Evolutionary conservation across 2,888 invertebrate genomes (phyloP).

Genomic region (Barypeithes pellucidus): DNA sequence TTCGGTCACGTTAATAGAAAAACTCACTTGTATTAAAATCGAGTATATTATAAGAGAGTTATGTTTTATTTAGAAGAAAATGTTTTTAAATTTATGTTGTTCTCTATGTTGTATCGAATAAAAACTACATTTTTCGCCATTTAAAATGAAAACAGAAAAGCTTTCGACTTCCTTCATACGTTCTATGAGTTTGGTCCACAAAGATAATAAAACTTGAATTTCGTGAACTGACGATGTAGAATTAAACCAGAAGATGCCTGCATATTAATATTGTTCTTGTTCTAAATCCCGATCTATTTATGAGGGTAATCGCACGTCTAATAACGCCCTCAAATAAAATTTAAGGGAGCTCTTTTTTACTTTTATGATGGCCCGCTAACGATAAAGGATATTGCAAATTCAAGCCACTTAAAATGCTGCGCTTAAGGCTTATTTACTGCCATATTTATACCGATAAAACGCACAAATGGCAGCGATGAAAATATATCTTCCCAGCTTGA

Average conservation of each 20-base stretch:
- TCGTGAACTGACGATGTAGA: too few species aligned
- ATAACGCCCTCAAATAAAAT: slow-evolving; percentile 33
- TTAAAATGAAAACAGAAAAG: too few species aligned
- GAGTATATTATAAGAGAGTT: too few species aligned
- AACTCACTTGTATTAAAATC: too few species aligned
- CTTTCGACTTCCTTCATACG: too few species aligned
- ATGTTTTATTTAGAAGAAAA: too few species aligned
- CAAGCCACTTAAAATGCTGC: slow-evolving; percentile 38
- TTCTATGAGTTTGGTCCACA: too few species aligned
- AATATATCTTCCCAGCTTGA: slow-evolving; percentile 31
- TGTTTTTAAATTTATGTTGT: too few species aligned
- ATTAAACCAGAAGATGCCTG: not conserved
- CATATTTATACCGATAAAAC: slow-evolving; percentile 41
- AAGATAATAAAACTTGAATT: too few species aligned
- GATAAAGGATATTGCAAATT: slow-evolving; percentile 41
- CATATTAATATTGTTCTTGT: not conserved
- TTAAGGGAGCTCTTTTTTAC: slow-evolving; percentile 24
- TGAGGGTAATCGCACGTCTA: slow-evolving; percentile 5
- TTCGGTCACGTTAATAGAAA: not conserved
- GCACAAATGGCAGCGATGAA: slow-evolving; percentile 38
- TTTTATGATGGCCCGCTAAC: slow-evolving; percentile 32
- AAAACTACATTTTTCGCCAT: too few species aligned
- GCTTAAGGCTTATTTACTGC: slow-evolving; percentile 43
- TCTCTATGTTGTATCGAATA: too few species aligned
- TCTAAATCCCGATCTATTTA: slow-evolving; percentile 11